Evolutionary conservation across 2,113 vertebrate species (phyloP).

Genomic region (Columbina picui): DNA sequence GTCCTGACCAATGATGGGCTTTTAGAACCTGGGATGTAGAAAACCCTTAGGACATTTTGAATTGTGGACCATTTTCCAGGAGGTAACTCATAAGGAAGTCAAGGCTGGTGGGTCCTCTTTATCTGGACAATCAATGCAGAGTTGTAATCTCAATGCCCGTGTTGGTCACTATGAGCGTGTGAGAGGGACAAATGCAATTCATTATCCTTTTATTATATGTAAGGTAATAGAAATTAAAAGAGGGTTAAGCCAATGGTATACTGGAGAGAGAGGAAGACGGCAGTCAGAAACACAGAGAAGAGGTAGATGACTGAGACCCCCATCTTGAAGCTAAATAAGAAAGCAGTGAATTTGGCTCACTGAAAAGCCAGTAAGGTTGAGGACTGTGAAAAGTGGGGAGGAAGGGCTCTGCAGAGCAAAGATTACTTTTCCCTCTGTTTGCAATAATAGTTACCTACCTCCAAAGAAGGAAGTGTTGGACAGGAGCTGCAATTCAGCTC

Average conservation of each 20-base stretch:
- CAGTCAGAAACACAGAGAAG: neutral
- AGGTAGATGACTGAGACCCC: neutral
- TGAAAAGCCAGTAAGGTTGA: neutral
- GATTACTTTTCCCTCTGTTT: neutral
- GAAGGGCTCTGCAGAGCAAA: neutral
- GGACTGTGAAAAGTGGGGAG: neutral
- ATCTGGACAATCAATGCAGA: neutral
- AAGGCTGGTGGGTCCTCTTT: neutral
- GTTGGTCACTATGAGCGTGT: neutral
- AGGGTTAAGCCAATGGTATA: neutral
- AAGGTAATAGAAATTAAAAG: neutral
- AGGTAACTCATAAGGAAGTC: neutral
- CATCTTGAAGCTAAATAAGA: neutral
- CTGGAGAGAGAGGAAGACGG: neutral
- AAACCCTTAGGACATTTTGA: neutral
- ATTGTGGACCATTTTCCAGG: neutral
- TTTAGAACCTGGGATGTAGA: neutral
- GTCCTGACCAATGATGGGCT: neutral
- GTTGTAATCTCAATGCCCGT: neutral
- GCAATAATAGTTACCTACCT: accelerated
- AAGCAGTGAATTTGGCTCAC: neutral
- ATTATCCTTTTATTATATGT: neutral
- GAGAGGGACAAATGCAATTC: neutral
- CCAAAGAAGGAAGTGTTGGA: neutral
- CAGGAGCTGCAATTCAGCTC: neutral